Percentiles rank a stretch among this genome's conserved stretches.
Evolutionary conservation across 1,140 invertebrate genomes (phyloP).

Genomic region (Hestina assimilis): DNA sequence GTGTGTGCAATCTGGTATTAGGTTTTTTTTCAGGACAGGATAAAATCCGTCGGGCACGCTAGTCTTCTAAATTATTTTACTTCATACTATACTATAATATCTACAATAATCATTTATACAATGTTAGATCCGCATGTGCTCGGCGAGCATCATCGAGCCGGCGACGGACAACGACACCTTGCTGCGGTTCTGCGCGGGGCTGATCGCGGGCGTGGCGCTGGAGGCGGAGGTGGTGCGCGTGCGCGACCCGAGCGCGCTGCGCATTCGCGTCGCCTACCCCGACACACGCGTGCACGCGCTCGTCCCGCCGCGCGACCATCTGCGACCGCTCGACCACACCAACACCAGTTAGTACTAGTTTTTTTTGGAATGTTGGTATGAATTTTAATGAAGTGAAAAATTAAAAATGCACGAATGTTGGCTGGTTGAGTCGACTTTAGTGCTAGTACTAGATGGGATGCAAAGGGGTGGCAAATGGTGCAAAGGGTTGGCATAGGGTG

Average conservation of each 20-base stretch:
- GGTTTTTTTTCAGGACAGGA: no score
- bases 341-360: conserved; percentile 47
- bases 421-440: no score
- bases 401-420: no score
- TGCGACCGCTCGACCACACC: conserved; percentile 79
- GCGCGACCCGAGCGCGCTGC: conserved; percentile 83
- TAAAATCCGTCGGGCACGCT: no score
- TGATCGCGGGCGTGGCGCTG: conserved; percentile 90
- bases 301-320: conserved; percentile 85
- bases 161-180: conserved; percentile 89
- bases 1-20: no score
- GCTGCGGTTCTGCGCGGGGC: conserved; percentile 95
- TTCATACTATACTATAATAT: no score
- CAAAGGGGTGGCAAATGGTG: no score
- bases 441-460: no score
- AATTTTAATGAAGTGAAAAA: no score
- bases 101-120: no score
- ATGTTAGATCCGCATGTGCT: conserved; percentile 85
- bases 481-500: no score
- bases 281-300: conserved; percentile 93
- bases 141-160: conserved; percentile 91
- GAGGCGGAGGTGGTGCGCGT: conserved; percentile 92
- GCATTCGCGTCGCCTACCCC: conserved; percentile 94
- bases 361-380: neutral
- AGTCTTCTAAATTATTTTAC: no score